Base-by-base conservation (phyloP, 2,888 invertebrate genomes). In the Rutpela maculata region DNA sequence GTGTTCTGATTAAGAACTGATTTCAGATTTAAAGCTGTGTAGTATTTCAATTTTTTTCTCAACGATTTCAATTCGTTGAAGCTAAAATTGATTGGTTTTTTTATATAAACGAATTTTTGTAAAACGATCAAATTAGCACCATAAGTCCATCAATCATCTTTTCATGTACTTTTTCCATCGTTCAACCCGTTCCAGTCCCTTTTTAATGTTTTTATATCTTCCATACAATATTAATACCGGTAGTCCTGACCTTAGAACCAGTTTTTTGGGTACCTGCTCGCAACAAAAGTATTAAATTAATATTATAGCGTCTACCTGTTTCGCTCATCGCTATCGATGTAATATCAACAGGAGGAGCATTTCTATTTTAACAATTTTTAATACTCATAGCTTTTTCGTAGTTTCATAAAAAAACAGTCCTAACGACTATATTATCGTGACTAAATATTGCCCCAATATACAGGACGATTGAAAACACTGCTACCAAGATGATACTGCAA, bases 101-200 rank as follows among this genome's bases (percentile, higher is more conserved):
- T 65, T 38, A 10, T 18, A 35, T 38, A 17, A 31, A 38, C 18
- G 18, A 35, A 17, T 65, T 62, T 70, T 70, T 62, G 35, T 59
- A 18, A 70, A 43, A 35, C 38, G 60, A 35, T 43, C 22, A 43
- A 19, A 50, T 70, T 70, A 70, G 59, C 62, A 60, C 59, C 35
- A 70, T 70, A 60, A 70, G 50, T 70, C 59, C 35, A 70, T 70
- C 70, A 70, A 70, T 70, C 70, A 70, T 70, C 70, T 60, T 70
- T 70, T 70, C 60, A 60, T 70, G 43, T 59, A 62, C 22, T 43
- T 70, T 70, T 70, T 70, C 43, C 15, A 18, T 60, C n/a, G 60
- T 50, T 22, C 60, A 70, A 62, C 19, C 70, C 60, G 60, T 70
- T 50, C 43, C 12, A 70, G 59, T 38, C 22, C 60, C 60, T 60